Evolutionary conservation across 2,113 vertebrate species (phyloP), one percentile per base, ranked within the genome.

Genomic region (Gasterosteus nipponicus): DNA sequence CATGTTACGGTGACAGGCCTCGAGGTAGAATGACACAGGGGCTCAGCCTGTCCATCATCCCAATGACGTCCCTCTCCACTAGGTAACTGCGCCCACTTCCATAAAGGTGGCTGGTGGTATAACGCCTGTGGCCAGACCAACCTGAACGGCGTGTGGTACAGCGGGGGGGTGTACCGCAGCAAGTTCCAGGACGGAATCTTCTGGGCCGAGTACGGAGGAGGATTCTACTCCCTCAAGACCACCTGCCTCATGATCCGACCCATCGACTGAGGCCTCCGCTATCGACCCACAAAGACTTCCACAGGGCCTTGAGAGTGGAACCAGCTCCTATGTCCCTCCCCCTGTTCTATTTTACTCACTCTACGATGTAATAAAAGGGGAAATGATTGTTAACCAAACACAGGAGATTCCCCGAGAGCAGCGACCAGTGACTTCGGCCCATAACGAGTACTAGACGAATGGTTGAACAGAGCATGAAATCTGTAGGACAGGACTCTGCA

Each of bases 101-200:
- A 99, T 82, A 99, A 99, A 90, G 98, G 98, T 0, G 98, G 98
- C 57, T 99, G 98, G 98, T 99, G 98, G 98, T 99, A 99, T 92
- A 99, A 98, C 0, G 96, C 97, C 0, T 99, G 98, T 0, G 98
- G 97, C 22, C 98, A 99, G 85, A 98, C 97, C 8, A 99, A 99
- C 89, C 93, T 99, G 6, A 99, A 99, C 0, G 98, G 98, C 0
- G 98, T 99, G 1, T 99, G 98, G 98, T 98, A 99, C 93, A 91
- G 96, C 22, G 98, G 98, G 1, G 98, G 98, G 18, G 96, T 98
- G 56, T 99, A 99, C 92, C 94, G 98, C 82, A 99, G 97, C 95
- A 99, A 98, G 87, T 96, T 98, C 85, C 98, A 99, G 86, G 98
- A 99, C 0, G 98, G 98, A 5, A 95, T 99, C 80, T 99, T 98